Evolutionary conservation across 2,113 vertebrate species (phyloP).

Genomic region (Setophaga kirtlandii): DNA sequence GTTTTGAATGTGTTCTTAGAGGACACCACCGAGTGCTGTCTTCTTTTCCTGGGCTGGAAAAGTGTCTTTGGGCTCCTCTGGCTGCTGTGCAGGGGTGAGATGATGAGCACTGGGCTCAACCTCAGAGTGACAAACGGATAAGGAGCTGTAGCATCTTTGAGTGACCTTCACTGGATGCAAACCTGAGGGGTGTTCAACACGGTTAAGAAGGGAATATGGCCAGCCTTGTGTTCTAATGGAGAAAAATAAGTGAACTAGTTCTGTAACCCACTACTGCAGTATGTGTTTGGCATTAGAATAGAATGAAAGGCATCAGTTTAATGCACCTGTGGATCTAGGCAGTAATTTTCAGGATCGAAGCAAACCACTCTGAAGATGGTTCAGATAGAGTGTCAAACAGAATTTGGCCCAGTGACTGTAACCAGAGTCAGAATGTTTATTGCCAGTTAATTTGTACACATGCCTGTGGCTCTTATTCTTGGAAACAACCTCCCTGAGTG

Average conservation of each 20-base stretch:
- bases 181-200: background rate
- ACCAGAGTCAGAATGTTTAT: constrained; percentile 48
- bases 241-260: background rate
- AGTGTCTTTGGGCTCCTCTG: background rate
- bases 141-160: background rate
- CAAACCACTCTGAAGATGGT: constrained; percentile 22
- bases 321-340: background rate
- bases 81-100: background rate
- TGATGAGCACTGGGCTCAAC: background rate
- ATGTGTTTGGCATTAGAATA: background rate
- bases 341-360: background rate
- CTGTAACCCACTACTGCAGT: background rate
- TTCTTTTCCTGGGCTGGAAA: background rate
- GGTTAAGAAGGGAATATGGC: background rate
- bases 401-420: background rate
- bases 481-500: constrained; percentile 4
- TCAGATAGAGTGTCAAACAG: background rate
- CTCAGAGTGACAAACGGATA: background rate
- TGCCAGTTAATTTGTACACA: constrained; percentile 29
- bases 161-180: background rate
- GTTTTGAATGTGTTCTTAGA: background rate
- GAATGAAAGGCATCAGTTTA: background rate
- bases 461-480: constrained; percentile 58
- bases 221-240: background rate
- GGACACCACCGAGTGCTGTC: background rate